These are phyloP conservation scores for Pristionchus entomophagus DNA, from an alignment of 2,888 invertebrate genomes.

Conservation along the genomic window DNA sequence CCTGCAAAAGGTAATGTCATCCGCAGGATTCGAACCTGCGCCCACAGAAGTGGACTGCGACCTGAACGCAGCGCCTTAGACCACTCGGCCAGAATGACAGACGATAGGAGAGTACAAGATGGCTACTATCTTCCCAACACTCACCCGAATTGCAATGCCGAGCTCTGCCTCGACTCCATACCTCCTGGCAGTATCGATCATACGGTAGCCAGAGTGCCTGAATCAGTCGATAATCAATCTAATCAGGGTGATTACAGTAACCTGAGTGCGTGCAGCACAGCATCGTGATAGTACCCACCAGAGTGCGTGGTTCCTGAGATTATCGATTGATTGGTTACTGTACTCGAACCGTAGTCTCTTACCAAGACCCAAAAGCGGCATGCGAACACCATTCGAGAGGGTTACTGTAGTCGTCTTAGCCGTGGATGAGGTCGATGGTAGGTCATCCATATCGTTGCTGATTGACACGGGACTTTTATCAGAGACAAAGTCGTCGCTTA, in stretches of 20 bases:
- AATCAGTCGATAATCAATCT: slow-evolving; percentile 52
- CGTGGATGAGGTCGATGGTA: background rate
- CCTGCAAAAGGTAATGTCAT: slow-evolving; percentile 63
- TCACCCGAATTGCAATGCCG: slow-evolving; percentile 70
- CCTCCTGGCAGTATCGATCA: slow-evolving; percentile 77
- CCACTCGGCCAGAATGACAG: slow-evolving; percentile 81
- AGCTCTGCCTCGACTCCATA: slow-evolving; percentile 76
- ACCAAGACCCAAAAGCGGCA: slow-evolving; percentile 27
- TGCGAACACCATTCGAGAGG: slow-evolving; percentile 15
- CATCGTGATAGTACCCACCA: slow-evolving; percentile 77
- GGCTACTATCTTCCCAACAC: background rate
- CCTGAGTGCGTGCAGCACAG: slow-evolving; percentile 76
- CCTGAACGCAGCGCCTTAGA: slow-evolving; percentile 89
- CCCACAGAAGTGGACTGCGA: slow-evolving; percentile 82
- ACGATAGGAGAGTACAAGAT: background rate
- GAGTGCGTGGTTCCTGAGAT: slow-evolving; percentile 77
- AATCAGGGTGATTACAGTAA: slow-evolving; percentile 56
- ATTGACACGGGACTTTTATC: background rate
- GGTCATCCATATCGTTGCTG: background rate
- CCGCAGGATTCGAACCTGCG: slow-evolving; percentile 69
- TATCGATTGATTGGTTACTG: background rate
- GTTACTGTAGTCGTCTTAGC: background rate
- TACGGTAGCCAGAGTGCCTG: slow-evolving; percentile 51
- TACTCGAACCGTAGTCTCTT: background rate
- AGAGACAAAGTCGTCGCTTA: background rate